A percentile compares a stretch with the other conserved stretches of the same genome.
phyloP scores from a whole-genome alignment of 2,888 invertebrate genomes.

The Microctonus brassicae region DNA sequence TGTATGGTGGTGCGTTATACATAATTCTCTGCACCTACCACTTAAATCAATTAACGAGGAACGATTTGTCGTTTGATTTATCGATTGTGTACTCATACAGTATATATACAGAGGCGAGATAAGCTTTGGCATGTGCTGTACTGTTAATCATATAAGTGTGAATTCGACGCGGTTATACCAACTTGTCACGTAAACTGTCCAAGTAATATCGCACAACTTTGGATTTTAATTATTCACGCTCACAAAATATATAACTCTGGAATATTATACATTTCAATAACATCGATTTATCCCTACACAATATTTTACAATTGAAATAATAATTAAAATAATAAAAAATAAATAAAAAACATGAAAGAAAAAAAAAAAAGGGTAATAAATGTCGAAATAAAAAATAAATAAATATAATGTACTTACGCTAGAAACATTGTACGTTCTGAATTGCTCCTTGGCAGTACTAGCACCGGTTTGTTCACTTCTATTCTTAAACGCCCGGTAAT shows the following conservation, averaged over 20 bases:
- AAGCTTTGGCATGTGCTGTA: background rate
- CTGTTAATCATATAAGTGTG: constrained; percentile 19
- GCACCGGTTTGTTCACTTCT: constrained; percentile 70
- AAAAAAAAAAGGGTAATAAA: too few relatives aligned
- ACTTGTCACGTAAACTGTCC: constrained; percentile 15
- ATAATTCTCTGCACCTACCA: background rate
- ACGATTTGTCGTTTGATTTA: constrained; percentile 18
- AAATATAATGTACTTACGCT: constrained; percentile 68
- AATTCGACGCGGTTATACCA: constrained; percentile 7
- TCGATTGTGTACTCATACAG: background rate
- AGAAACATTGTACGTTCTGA: constrained; percentile 71
- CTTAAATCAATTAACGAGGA: constrained; percentile 13
- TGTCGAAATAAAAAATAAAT: background rate
- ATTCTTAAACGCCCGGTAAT: constrained; percentile 75
- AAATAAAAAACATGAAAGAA: too few relatives aligned
- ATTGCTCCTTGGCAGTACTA: constrained; percentile 70
- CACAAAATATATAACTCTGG: background rate
- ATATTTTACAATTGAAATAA: background rate
- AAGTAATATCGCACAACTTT: background rate
- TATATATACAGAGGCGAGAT: background rate
- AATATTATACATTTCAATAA: background rate
- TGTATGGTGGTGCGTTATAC: background rate
- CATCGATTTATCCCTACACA: background rate
- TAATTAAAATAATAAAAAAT: background rate
- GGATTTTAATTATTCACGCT: background rate